A percentile compares a stretch with the other conserved stretches of the same genome.
phyloP scores from a whole-genome alignment of 2,113 vertebrate genomes.

The Telmatochromis sp. region DNA sequence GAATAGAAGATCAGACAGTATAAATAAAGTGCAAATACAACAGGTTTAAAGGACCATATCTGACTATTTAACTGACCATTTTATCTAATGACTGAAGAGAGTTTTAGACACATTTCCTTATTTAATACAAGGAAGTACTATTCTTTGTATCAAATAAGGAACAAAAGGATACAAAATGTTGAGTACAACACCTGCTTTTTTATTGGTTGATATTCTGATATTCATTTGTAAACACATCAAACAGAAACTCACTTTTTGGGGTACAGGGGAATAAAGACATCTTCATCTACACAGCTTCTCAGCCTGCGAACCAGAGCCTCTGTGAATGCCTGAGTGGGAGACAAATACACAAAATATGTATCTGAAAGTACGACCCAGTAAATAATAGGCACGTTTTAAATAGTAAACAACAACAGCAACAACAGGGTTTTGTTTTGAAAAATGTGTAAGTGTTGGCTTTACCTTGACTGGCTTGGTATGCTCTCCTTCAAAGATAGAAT shows the following conservation, averaged over 20 bases:
- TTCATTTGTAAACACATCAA: neutral
- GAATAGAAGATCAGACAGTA: neutral
- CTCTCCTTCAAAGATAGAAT: slow-evolving; percentile 67
- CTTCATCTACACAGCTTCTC: slow-evolving; percentile 83
- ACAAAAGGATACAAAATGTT: neutral
- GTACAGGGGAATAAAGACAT: slow-evolving; percentile 89
- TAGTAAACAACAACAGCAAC: neutral
- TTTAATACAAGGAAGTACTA: neutral
- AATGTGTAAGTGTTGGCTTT: neutral
- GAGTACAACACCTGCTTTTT: neutral
- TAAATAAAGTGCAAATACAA: neutral
- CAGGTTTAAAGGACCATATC: neutral
- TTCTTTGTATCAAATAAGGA: neutral
- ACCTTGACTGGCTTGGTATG: slow-evolving; percentile 80
- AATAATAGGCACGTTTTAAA: neutral
- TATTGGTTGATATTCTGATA: neutral
- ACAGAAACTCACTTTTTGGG: slow-evolving; percentile 63
- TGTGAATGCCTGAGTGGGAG: slow-evolving; percentile 72
- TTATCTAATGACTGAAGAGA: neutral
- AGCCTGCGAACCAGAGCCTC: slow-evolving; percentile 71
- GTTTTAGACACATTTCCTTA: neutral
- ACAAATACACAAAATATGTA: neutral
- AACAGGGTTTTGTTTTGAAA: neutral
- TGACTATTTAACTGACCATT: neutral
- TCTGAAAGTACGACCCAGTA: neutral